Evolutionary conservation across 1,140 invertebrate species (phyloP).

Genomic region (Argopecten irradians): DNA sequence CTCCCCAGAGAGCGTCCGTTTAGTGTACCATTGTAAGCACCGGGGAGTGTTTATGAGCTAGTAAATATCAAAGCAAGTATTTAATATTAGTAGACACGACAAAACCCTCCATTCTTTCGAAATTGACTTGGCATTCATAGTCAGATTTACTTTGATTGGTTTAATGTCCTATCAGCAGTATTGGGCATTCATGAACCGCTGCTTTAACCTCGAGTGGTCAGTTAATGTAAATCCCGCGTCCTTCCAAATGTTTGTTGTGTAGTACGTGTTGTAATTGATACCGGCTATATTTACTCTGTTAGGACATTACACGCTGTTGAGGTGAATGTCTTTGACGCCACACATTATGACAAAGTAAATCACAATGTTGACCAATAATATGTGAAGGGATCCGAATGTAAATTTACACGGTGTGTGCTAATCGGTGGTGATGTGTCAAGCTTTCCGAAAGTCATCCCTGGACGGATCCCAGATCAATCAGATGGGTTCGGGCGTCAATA

Average conservation of each 20-base stretch:
- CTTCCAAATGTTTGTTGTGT: not conserved
- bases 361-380: slow-evolving; percentile 10
- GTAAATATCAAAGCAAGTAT: not conserved
- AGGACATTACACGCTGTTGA: slow-evolving; percentile 18
- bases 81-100: not conserved
- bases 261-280: slow-evolving; percentile 7
- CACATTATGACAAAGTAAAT: slow-evolving; percentile 18
- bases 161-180: too few relatives aligned
- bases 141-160: too few relatives aligned
- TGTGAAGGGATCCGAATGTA: slow-evolving; percentile 2
- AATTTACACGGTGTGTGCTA: not conserved
- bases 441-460: not conserved
- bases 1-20: not conserved
- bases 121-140: not conserved
- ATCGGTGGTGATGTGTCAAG: slow-evolving; percentile 6
- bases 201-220: not conserved
- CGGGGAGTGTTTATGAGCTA: not conserved
- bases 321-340: slow-evolving; percentile 1
- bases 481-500: not conserved
- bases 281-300: not conserved
- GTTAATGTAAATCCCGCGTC: not conserved
- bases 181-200: not conserved
- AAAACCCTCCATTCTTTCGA: not conserved
- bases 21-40: not conserved
- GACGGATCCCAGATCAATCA: slow-evolving; percentile 20